Conservation (phyloP, 2,888 invertebrate genomes). For the Xanthorhoe spadicearia region DNA sequence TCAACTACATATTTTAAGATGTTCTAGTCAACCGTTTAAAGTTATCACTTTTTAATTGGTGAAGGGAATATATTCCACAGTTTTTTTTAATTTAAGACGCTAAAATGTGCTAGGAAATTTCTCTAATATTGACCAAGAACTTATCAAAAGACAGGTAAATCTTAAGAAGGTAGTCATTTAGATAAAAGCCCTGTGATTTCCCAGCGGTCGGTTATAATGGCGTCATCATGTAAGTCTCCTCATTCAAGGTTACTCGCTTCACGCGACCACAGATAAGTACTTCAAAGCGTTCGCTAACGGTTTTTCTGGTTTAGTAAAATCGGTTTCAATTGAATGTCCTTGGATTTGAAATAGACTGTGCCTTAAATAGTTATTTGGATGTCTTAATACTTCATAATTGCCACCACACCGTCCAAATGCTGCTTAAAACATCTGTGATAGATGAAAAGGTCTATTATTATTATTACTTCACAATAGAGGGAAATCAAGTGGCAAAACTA, state of each 20-base stretch:
- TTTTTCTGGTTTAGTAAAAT: background rate
- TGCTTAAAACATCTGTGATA: no score
- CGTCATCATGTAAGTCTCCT: constrained; percentile 54
- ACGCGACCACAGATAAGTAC: constrained; percentile 49
- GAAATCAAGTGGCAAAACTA: no score
- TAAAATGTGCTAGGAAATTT: background rate
- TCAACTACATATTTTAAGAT: no score
- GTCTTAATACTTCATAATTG: no score
- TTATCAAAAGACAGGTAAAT: background rate
- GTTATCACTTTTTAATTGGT: background rate
- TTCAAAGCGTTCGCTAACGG: constrained; percentile 16
- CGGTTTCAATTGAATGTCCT: background rate
- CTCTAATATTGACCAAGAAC: background rate
- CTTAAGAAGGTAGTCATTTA: background rate
- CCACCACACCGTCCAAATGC: no score
- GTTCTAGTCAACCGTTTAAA: no score
- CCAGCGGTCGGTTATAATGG: constrained; percentile 48
- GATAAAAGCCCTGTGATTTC: constrained; percentile 35
- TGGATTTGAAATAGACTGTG: background rate
- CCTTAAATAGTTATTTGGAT: no score
- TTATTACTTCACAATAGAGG: no score
- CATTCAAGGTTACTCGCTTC: constrained; percentile 53
- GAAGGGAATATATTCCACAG: background rate
- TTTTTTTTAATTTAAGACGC: background rate
- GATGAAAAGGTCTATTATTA: no score